These are phyloP conservation scores for Epizoanthus rinbou DNA, from an alignment of 92 coral and sea anemone genomes.

Conservation along the genomic window DNA sequence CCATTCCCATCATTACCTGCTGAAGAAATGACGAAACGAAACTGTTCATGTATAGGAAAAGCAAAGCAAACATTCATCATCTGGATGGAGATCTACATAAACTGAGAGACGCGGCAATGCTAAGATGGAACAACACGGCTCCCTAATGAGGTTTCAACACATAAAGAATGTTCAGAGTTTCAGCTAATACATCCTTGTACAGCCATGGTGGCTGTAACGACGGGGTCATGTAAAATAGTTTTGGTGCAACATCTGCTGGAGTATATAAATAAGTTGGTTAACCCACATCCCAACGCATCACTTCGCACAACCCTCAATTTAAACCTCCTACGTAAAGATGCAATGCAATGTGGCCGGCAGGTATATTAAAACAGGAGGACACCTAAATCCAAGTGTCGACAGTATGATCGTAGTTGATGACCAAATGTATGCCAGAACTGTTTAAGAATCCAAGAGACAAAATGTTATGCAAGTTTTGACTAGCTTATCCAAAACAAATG, in stretches of 20 bases:
- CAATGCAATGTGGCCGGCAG: slow-evolving; percentile 24
- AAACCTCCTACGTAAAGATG: slow-evolving; percentile 41
- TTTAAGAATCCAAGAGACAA: too few species aligned
- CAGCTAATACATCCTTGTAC: slow-evolving; percentile 23
- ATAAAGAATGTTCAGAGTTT: slow-evolving; percentile 3
- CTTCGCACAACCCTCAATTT: neutral
- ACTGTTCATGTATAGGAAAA: too few species aligned
- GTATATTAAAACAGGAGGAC: slow-evolving; percentile 29
- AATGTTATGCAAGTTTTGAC: too few species aligned
- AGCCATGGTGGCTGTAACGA: slow-evolving; percentile 17
- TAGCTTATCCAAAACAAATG: too few species aligned
- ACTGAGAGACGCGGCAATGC: too few species aligned
- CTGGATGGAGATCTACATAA: too few species aligned
- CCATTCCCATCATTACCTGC: too few species aligned
- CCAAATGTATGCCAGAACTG: too few species aligned
- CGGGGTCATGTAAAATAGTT: slow-evolving; percentile 34
- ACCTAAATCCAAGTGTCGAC: slow-evolving; percentile 16
- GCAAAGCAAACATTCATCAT: too few species aligned
- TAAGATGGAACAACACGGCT: too few species aligned
- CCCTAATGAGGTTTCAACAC: neutral
- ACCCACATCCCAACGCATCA: slow-evolving; percentile 35
- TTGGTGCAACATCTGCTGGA: slow-evolving; percentile 35
- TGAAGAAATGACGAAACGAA: too few species aligned
- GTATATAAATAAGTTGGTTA: slow-evolving; percentile 9
- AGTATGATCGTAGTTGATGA: slow-evolving; percentile 33